Base-by-base conservation (phyloP, 1,140 invertebrate species). In the Lepidotrigona ventralis region DNA sequence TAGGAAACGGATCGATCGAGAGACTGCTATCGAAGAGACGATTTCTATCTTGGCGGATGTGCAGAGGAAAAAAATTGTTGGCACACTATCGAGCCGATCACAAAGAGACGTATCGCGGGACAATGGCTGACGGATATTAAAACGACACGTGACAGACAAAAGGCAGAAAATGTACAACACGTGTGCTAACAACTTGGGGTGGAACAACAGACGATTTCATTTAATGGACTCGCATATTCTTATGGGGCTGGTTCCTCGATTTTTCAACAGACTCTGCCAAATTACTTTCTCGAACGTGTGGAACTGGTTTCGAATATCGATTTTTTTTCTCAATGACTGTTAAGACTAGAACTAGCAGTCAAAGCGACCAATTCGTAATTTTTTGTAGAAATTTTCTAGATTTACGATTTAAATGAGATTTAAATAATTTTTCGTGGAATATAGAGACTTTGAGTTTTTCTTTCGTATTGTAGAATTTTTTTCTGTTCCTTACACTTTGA, bases 91-190 rank as follows among this genome's bases (percentile, higher is more conserved):
- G 77, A 72, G 63, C 39, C 46, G 73, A 88, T 85, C 56, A 12
- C 79, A 75, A 85, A 88, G 86, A 85, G 77, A 78, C 81, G 69
- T 85, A 81, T 87, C 86, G 70, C 71, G 78, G 85, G 79, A 89
- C 89, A 89, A 91, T 92, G 90, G 88, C 88, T 87, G 71, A 68
- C 83, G 88, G 79, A 89, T 91, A 92, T 91, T 91, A 92, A 91
- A 92, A 89, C 83, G 90, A 87, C 92, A 93, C 92, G 93, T 92
- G 91, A 91, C 90, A 82, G 60, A 92, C 88, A 93, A 93, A 90
- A 89, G 88, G 76, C 90, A 88, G 69, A 85, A 92, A 93, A 90
- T 91, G 90, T 85, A 88, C 88, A 88, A 88, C 92, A 92, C 92
- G 92, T 93, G 92, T 92, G 92, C 78, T 85, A 89, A 86, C 79